Base-by-base conservation (phyloP, 2,888 invertebrate genomes). In the Zygothrica quintamaculata region DNA sequence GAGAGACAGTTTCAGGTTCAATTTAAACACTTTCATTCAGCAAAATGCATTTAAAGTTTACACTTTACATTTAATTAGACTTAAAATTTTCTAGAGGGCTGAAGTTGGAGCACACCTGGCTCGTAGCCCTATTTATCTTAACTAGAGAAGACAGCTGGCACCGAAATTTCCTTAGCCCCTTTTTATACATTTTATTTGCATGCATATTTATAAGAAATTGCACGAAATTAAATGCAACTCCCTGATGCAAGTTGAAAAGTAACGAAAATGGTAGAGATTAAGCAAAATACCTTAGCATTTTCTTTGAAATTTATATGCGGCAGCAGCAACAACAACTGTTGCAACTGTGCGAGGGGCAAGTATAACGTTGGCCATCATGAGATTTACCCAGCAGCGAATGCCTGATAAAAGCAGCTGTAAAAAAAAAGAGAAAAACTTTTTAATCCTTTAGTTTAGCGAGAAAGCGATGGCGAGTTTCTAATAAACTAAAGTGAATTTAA, bases 141-240 rank as follows among this genome's bases (percentile, higher is more conserved):
- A 50, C 51, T 47, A 5, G 26, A 9, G 16, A n/a, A n/a, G 1
- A 42, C 48, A 59, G 55, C 51, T 64, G 71, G 51, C 56, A 12
- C 12, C 16, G 4, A 25, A 36, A 31, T 26, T 34, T 37, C 36
- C 8, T 31, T 33, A n/a, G 46, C 52, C 13, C 34, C 47, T 39
- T 39, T 22, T 29, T 29, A 37, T 39, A 34, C 42, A 37, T 65
- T 66, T 61, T 64, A 57, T 84, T 77, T 76, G 80, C 79, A 86
- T 87, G 88, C 86, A 84, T 84, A 84, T 84, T 84, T 78, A 87
- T 84, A 86, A 81, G 74, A 69, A 74, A 66, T 69, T 55, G 60
- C 62, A 53, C 66, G 55, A 72, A 73, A 64, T 68, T 60, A 67
- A 84, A 74, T 76, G 74, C 80, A 65, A 46, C 62, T 52, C 44